Evolutionary conservation across 2,113 vertebrate species (phyloP), one percentile per base, ranked within the genome.

Genomic region (Donacobius atricapilla): DNA sequence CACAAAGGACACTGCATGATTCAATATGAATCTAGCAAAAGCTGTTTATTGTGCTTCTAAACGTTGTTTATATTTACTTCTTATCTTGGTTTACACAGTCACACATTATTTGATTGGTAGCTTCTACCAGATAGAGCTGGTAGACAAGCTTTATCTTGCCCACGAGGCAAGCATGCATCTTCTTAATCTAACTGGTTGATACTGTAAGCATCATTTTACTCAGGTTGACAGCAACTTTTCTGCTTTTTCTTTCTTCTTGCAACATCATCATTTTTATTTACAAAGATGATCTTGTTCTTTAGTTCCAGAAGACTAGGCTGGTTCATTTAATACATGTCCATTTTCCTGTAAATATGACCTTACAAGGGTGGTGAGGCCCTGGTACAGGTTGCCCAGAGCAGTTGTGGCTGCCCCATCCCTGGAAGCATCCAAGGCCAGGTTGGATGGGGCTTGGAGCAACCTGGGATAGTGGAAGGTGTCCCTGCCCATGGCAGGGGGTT

Each of bases 381-480:
- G 31, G 33, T 15, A 13, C 3, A 42, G 47, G 25, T 0, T 61
- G 17, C 11, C 13, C 24, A 35, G 21, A 76, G 5, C 0, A 61
- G 40, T 54, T 69, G 47, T 35, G 47, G 47, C 40, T 83, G 54
- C 11, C 3, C 25, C 30, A 60, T 19, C 11, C 21, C 35, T 53
- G 39, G 33, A 0, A 58, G 13, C 73, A 15, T 4, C 18, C 47
- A 28, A 37, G 17, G 35, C 15, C 47, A 69, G 17, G 47, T 0
- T 48, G 35, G 61, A 69, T 0, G 0, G 40, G 21, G 40, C 40
- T 54, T 27, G 5, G 25, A 69, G 3, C 40, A 48, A 1, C 2
- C 14, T 28, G 35, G n/a, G 3, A 5, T 0, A 42, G 12, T 14
- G 31, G 35, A 27, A 83, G 10, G 11, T 35, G 25, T 10, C 47